Evolutionary conservation across 2,888 invertebrate species (phyloP).

Genomic region (Petrolisthes manimaculis): DNA sequence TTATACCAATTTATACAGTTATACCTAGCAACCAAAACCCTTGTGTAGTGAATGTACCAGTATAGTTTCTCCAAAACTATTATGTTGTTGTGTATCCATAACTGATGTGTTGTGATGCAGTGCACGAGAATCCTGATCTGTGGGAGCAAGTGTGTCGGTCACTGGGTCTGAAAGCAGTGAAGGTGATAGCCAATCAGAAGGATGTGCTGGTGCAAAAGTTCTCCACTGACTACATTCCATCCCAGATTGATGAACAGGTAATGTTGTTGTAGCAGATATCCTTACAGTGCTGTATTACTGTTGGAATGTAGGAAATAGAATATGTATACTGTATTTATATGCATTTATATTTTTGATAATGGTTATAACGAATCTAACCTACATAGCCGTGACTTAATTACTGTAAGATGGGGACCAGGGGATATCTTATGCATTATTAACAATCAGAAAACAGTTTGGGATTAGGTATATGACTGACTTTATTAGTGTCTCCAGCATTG

Average conservation of each 20-base stretch:
- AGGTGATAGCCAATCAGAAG: conserved; percentile 33
- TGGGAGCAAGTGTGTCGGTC: conserved; percentile 56
- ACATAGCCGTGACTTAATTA: no score
- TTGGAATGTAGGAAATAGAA: neutral
- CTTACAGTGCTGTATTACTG: neutral
- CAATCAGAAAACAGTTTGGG: no score
- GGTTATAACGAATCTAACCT: no score
- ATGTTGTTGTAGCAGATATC: neutral
- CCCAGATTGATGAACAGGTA: conserved; percentile 47
- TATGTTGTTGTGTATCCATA: no score
- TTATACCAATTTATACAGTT: no score
- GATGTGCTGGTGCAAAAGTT: conserved; percentile 30
- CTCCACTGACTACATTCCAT: conserved; percentile 40
- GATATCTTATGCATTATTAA: no score
- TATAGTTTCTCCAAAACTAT: no score
- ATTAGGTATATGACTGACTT: no score
- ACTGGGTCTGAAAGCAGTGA: conserved; percentile 25
- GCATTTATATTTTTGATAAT: neutral
- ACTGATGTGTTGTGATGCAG: neutral
- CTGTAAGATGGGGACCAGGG: no score
- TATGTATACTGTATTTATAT: neutral
- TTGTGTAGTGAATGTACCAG: no score
- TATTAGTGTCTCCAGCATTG: no score
- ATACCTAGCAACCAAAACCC: no score
- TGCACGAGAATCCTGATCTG: conserved; percentile 36